Conservation (phyloP, 2,113 vertebrate genomes). For the Xyrauchen texanus region DNA sequence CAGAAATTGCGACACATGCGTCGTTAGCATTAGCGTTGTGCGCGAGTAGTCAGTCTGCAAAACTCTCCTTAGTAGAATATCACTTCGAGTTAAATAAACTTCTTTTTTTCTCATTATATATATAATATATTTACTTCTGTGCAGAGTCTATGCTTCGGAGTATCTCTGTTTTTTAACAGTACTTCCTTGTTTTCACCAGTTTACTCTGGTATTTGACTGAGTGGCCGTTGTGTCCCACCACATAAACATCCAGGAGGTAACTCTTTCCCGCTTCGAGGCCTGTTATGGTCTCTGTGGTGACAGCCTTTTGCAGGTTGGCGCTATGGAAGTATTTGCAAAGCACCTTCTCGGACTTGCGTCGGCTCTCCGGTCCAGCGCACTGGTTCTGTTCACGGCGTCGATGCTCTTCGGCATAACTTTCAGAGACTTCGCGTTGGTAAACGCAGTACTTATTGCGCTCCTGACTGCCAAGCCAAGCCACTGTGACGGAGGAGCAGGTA, state of each 20-base stretch:
- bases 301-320: slow-evolving; percentile 92
- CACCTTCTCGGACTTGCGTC: slow-evolving; percentile 93
- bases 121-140: slow-evolving; percentile 79
- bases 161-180: slow-evolving; percentile 82
- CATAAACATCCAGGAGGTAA: slow-evolving; percentile 96
- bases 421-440: slow-evolving; percentile 89
- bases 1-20: slow-evolving; percentile 75
- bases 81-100: slow-evolving; percentile 78
- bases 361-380: slow-evolving; percentile 88
- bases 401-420: slow-evolving; percentile 84
- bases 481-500: slow-evolving; percentile 88
- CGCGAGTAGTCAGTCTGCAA: slow-evolving; percentile 82
- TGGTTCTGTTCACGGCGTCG: slow-evolving; percentile 90
- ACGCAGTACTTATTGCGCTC: slow-evolving; percentile 97
- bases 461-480: slow-evolving; percentile 96
- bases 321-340: slow-evolving; percentile 98
- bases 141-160: slow-evolving; percentile 63
- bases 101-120: slow-evolving; percentile 72
- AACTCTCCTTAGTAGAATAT: slow-evolving; percentile 79
- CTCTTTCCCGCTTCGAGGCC: slow-evolving; percentile 90
- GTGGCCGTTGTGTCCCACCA: slow-evolving; percentile 90
- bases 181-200: slow-evolving; percentile 95
- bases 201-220: slow-evolving; percentile 98
- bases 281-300: slow-evolving; percentile 92
- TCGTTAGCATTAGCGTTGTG: slow-evolving; percentile 70